These are phyloP conservation scores for Auanema freiburgensis DNA, from an alignment of 2,888 invertebrate species.

Conservation along the genomic window DNA sequence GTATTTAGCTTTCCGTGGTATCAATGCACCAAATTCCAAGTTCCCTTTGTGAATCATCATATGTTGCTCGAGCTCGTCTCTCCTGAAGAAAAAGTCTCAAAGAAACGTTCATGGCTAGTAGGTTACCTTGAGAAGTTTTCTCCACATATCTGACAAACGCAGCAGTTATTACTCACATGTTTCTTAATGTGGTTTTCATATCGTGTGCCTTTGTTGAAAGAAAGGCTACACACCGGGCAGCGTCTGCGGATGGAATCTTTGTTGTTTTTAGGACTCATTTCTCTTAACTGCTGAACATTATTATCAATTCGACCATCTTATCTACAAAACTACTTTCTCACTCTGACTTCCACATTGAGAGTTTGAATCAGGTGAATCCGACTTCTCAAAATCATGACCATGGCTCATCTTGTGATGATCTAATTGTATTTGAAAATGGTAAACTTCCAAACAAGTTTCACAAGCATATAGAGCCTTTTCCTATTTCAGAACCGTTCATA, in stretches of 20 bases:
- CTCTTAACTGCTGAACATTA: too few relatives aligned
- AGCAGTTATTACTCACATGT: constrained; percentile 18
- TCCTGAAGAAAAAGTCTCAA: constrained; percentile 1
- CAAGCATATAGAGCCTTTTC: constrained; percentile 14
- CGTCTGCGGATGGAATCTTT: not conserved
- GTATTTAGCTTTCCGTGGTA: not conserved
- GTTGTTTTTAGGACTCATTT: too few relatives aligned
- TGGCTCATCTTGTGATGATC: constrained; percentile 18
- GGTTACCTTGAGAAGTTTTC: constrained; percentile 12
- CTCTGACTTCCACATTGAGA: too few relatives aligned
- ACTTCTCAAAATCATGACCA: not conserved
- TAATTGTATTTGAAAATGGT: constrained; percentile 18
- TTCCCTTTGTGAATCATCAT: constrained; percentile 21
- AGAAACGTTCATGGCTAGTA: not conserved
- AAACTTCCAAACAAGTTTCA: constrained; percentile 9
- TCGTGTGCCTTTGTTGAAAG: constrained; percentile 20
- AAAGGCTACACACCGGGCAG: constrained; percentile 20
- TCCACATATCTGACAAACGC: constrained; percentile 22
- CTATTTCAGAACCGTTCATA: not conserved
- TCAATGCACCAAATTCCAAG: constrained; percentile 6
- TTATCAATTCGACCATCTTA: too few relatives aligned
- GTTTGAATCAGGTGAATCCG: too few relatives aligned
- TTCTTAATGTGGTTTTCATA: constrained; percentile 19
- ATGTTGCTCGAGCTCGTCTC: constrained; percentile 18
- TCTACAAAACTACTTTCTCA: too few relatives aligned